These are phyloP conservation scores for Tylochromis polylepis DNA, from an alignment of 2,113 vertebrate species.

Conservation along the genomic window DNA sequence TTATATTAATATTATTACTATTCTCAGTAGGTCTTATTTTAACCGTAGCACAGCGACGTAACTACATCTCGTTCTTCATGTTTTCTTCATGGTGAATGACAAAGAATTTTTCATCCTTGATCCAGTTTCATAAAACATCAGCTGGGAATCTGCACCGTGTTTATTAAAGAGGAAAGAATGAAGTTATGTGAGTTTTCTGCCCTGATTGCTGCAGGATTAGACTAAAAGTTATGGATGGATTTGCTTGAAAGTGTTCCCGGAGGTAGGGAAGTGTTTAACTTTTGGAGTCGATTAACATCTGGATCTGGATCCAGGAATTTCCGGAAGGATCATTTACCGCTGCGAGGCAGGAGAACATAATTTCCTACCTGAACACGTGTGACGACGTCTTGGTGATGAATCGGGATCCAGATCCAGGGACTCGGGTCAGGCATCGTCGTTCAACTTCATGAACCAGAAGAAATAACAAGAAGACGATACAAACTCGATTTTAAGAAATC, in stretches of 20 bases:
- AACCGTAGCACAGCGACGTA: neutral
- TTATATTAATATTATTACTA: neutral
- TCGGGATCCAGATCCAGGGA: neutral
- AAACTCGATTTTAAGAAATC: accelerated
- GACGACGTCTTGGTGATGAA: neutral
- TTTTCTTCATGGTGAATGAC: neutral
- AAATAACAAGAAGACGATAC: neutral
- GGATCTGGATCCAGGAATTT: neutral
- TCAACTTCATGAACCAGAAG: neutral
- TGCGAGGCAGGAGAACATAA: neutral
- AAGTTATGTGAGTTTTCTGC: accelerated
- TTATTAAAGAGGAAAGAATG: neutral
- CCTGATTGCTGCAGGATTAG: neutral
- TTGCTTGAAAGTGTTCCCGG: neutral
- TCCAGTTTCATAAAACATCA: neutral
- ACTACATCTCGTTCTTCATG: neutral
- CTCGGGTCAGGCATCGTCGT: neutral
- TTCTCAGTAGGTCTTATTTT: neutral
- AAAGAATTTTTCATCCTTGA: neutral
- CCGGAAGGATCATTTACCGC: neutral
- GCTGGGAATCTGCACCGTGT: neutral
- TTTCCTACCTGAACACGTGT: accelerated
- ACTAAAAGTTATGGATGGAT: neutral
- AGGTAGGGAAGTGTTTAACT: neutral
- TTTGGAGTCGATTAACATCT: neutral